Evolutionary conservation across 1,140 invertebrate species (phyloP), one percentile per base, ranked within the genome.

Genomic region (Drosophila lacteicornis): DNA sequence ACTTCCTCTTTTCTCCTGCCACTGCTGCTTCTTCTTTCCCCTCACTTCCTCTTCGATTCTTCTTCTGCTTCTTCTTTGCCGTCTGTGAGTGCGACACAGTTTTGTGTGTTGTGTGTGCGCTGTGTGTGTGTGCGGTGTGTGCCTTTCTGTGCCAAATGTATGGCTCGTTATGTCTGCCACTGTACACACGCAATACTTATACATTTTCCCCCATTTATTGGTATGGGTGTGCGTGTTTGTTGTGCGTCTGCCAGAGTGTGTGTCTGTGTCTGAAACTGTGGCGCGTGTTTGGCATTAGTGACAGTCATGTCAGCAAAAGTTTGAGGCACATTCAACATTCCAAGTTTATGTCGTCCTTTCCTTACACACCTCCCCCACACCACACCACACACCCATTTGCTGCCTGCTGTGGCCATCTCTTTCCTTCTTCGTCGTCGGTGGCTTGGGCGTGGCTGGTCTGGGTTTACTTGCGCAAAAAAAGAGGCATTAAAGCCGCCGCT

Each of bases 231-330:
- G 45, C 83, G 75, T 80, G 70, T 90, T 90, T 84, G 82, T 71
- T 88, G 81, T 84, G 85, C 84, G 43, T 49, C 51, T 71, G 46
- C 42, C 27, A 51, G 22, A 66, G 73, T 50, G 7, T 62, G 51
- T 61, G 79, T 76, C 59, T 88, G 83, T 86, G 80, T 90, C 81
- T 90, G 85, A 82, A 90, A 90, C 79, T 90, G 86, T 90, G 85
- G 85, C 85, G 85, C 85, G 85, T 90, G 85, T 90, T 90, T 90
- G 85, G 85, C 85, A 90, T 90, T 90, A 90, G 85, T 90, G 85
- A 90, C 85, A 90, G 85, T 91, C 85, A 85, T 90, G 85, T 90
- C 85, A 90, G 85, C 85, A 90, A 90, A 90, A 90, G 75, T 90
- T 90, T 90, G 82, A 85, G 85, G 70, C 85, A 90, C 86, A 90